Conservation (phyloP, 2,113 vertebrate genomes). For the Dolichotis patagonum region DNA sequence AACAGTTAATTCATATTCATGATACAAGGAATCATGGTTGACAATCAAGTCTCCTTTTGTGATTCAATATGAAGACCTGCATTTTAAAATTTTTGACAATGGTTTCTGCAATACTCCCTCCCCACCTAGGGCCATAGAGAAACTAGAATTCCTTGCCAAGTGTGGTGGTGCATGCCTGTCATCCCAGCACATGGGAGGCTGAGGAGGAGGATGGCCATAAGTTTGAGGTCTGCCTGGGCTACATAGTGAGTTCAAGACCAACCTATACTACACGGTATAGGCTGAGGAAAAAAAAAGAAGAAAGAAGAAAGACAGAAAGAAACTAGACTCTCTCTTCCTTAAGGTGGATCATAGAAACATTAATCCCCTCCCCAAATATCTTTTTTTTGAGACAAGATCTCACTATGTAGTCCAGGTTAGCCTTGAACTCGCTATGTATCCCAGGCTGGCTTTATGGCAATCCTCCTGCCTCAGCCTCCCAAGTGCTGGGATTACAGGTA, state of each 20-base stretch:
- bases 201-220: neutral
- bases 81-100: neutral
- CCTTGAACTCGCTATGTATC: neutral
- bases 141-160: neutral
- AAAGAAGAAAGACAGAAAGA: neutral
- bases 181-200: neutral
- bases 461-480: neutral
- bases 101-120: neutral
- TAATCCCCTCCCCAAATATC: neutral
- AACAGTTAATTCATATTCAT: neutral
- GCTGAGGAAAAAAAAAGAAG: neutral
- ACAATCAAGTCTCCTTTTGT: neutral
- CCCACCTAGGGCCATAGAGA: neutral
- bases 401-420: neutral
- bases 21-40: neutral
- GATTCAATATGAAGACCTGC: neutral
- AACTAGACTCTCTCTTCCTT: neutral
- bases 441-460: neutral
- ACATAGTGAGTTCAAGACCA: neutral
- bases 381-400: neutral
- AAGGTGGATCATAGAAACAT: neutral
- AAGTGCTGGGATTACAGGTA: neutral
- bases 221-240: neutral
- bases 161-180: neutral
- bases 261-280: neutral